Percentiles rank a stretch among this genome's conserved stretches.
Conservation (phyloP, 1,140 invertebrate species). For the Rhynchophorus ferrugineus region DNA sequence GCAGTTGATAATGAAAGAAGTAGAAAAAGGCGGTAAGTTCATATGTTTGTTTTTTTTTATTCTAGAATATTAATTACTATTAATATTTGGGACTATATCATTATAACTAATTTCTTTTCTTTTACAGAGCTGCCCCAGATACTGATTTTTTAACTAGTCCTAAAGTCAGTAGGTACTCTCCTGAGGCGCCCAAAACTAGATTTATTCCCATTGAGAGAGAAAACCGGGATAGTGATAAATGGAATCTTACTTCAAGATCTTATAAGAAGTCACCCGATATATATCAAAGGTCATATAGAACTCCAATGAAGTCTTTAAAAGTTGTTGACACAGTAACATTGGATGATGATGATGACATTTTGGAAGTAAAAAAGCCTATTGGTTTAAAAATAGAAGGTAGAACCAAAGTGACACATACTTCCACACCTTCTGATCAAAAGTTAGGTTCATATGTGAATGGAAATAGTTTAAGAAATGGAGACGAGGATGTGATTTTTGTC, state of each 20-base stretch:
- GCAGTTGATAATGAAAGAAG: background rate
- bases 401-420: constrained; percentile 6
- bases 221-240: background rate
- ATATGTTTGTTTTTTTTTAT: background rate
- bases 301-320: constrained; percentile 5
- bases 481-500: constrained; percentile 28
- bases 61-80: background rate
- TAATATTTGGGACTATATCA: background rate
- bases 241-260: constrained; percentile 3
- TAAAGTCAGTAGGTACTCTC: constrained; percentile 14
- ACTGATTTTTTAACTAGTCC: constrained; percentile 5
- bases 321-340: constrained; percentile 8
- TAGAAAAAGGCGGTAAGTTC: constrained; percentile 16
- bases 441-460: background rate
- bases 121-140: constrained; percentile 12
- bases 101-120: background rate
- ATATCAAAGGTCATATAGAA: background rate
- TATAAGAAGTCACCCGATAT: background rate
- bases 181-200: background rate
- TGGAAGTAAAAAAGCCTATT: constrained; percentile 17
- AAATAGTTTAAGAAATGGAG: constrained; percentile 15
- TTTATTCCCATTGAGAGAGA: constrained; percentile 12
- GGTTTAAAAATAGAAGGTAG: background rate
- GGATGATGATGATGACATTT: constrained; percentile 28
- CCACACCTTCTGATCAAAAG: constrained; percentile 21